Base-by-base conservation (phyloP, 2,888 invertebrate genomes). In the Cordilura impudica region DNA sequence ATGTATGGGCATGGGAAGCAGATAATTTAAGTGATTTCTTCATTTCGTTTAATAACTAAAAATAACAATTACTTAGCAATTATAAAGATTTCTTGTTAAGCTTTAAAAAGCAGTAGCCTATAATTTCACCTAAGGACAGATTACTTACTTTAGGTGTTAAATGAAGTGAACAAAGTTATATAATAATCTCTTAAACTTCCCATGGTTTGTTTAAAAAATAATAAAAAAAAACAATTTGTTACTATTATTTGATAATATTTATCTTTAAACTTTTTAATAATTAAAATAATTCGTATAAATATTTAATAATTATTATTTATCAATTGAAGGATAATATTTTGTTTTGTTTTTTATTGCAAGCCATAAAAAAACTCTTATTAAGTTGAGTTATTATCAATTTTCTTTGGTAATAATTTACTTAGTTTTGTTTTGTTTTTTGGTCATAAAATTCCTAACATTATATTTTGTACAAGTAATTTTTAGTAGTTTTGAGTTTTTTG, bases 401-500 rank as follows among this genome's bases (percentile, higher is more conserved):
- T 31, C 10, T 39, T 39, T 39, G 35, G 4, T 39, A 39, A 39
- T n/a, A 6, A 6, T 26, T 6, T 39, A 39, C 12, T 39, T 39
- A 31, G 31, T 39, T n/a, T n/a, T n/a, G n/a, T n/a, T n/a, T n/a
- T n/a, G n/a, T n/a, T n/a, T n/a, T n/a, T n/a, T 39, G 35, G 14
- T 39, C 35, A n/a, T n/a, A 39, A 39, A 39, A 39, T 39, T 39
- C n/a, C 35, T 39, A 3, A 39, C 12, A 10, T 29, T 29, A 29
- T 29, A 8, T 4, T 29, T 5, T 29, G 8, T n/a, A 8, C 29
- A 35, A 12, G 12, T 35, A 12, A 8, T 2, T 29, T 31, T 31
- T 10, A 45, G 21, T 23, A 39, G 23, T 43, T 45, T 12, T 8
- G 26, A 61, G 60, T 61, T 26, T 61, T 16, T 61, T 61, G 60